Base-by-base conservation (phyloP, 2,888 invertebrate species). In the Amiota communis region DNA sequence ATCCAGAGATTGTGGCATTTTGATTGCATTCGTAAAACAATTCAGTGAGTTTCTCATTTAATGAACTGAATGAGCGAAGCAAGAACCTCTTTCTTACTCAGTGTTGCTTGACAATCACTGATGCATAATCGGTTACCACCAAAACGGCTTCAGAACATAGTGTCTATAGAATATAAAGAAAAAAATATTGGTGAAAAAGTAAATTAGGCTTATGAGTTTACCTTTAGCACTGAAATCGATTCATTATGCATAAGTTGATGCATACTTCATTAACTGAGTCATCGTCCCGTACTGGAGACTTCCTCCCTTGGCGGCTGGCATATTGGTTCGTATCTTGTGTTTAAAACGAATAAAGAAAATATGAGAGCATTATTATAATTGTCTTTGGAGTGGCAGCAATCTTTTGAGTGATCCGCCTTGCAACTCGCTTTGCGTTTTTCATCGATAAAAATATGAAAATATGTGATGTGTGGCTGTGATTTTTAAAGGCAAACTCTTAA, bases 261-360 rank as follows among this genome's bases (percentile, higher is more conserved):
- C 91, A 97, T 95, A 83, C 92, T 92, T 87, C 97, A 88, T 98
- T 98, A 80, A 98, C 97, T 81, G 96, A 93, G 87, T 97, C 96
- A 15, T 23, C 2, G 23, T 23, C 23, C 97, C 97, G 86, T 95
- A 93, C 88, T 95, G 95, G 67, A 98, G 91, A 70, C 95, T 91
- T 8, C 97, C 97, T 86, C 97, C 96, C 84, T 93, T 93, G 83
- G 96, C 95, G 59, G 97, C 97, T 70, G 96, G 93, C 83, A 97
- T 96, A 80, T 96, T 96, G 74, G 93, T 92, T 81, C 97, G 91
- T 71, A 97, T 95, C 89, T 96, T 94, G 89, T 97, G 96, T 78
- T 94, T 96, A 96, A 87, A 23, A 23, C 46, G 64, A 65, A 20
- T 1, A 23, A 6, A 49, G 8, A 65, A 63, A 11, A 3, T 10